phyloP scores from a whole-genome alignment of 2,797 vertebrate species.

The Lindbergichthys nudifrons region DNA sequence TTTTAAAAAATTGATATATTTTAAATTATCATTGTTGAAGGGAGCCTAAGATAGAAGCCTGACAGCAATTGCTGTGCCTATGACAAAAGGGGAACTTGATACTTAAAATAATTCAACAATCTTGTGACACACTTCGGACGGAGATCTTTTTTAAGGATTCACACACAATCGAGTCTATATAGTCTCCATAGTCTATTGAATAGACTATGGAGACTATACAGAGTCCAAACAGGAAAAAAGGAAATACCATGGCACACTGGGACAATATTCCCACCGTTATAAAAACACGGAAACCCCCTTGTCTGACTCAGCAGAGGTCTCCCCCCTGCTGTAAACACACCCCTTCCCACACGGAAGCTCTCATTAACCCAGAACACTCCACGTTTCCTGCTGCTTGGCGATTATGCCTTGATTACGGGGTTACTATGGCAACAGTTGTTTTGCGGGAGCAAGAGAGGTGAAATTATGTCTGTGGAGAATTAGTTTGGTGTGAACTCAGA shows the following conservation, averaged over 20 bases:
- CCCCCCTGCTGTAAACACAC: constrained; percentile 66
- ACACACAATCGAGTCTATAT: constrained; percentile 30
- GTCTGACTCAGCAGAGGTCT: constrained; percentile 66
- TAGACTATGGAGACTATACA: constrained; percentile 20
- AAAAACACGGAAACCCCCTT: constrained; percentile 74
- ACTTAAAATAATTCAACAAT: neutral
- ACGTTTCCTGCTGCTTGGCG: constrained; percentile 61
- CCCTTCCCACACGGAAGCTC: constrained; percentile 63
- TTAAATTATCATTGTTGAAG: neutral
- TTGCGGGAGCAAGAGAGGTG: constrained; percentile 30
- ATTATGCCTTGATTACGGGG: constrained; percentile 45
- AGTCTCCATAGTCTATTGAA: no score
- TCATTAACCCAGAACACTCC: constrained; percentile 62
- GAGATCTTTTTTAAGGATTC: constrained; percentile 26
- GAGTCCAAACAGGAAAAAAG: constrained; percentile 26
- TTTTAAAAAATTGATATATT: neutral
- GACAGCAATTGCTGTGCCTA: neutral
- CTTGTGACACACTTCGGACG: neutral
- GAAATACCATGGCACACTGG: constrained; percentile 25
- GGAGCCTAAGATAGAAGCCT: neutral
- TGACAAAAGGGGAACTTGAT: neutral
- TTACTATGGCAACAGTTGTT: constrained; percentile 54
- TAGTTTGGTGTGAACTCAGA: constrained; percentile 17
- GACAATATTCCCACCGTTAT: constrained; percentile 61
- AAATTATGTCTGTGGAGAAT: constrained; percentile 27